Evolutionary conservation across 2,797 vertebrate genomes (phyloP).

Genomic region (Notolepis coatsorum): DNA sequence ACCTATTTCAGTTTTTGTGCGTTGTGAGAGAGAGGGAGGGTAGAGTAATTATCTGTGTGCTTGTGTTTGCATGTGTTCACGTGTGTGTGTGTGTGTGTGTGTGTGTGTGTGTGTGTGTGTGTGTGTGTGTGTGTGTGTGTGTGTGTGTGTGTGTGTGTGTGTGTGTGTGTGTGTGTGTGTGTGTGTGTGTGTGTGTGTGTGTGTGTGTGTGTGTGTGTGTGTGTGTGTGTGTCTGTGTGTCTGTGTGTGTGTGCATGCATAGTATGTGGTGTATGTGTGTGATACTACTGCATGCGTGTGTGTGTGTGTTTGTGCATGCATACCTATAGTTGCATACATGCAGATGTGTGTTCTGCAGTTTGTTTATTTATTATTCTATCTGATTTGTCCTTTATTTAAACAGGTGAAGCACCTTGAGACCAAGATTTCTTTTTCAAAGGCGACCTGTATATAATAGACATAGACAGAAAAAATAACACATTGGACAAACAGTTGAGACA

Average conservation of each 20-base stretch:
- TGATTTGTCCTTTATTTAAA: too few relatives aligned
- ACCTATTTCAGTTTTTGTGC: conserved; percentile 67
- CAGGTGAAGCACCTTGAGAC: too few relatives aligned
- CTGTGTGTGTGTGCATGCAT: background rate
- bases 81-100: background rate
- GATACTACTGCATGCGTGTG: too few relatives aligned
- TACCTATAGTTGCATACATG: too few relatives aligned
- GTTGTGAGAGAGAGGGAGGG: conserved; percentile 5
- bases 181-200: background rate
- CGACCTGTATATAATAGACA: too few relatives aligned
- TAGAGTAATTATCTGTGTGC: too few relatives aligned
- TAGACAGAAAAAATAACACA: too few relatives aligned
- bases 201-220: conserved; percentile 1
- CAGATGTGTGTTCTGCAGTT: too few relatives aligned
- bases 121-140: background rate
- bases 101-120: background rate
- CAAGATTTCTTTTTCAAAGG: too few relatives aligned
- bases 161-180: background rate
- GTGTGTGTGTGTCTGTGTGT: conserved; percentile 1
- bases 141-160: background rate
- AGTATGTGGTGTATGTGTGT: background rate
- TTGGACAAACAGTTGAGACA: too few relatives aligned
- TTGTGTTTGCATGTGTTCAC: background rate
- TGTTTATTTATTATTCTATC: too few relatives aligned
- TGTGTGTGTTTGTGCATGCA: too few relatives aligned